Evolutionary conservation across 92 coral and sea anemone species (phyloP).

Genomic region (Actinostola sp.): DNA sequence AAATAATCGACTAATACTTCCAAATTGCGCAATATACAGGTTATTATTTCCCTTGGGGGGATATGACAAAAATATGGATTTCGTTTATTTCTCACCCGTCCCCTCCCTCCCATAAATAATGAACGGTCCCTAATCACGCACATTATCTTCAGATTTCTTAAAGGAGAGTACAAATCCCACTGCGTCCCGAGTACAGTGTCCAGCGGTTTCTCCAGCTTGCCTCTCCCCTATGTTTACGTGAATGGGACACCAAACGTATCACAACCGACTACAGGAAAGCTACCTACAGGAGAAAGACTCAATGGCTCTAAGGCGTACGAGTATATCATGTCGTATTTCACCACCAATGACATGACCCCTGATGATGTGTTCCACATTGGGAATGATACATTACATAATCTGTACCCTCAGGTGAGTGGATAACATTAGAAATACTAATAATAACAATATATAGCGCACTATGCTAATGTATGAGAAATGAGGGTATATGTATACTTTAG

Average conservation of each 20-base stretch:
- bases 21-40: neutral
- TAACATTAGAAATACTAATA: neutral
- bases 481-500: no score
- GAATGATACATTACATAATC: slow-evolving; percentile 11
- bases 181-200: slow-evolving; percentile 72
- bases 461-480: no score
- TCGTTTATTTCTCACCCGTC: neutral
- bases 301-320: slow-evolving; percentile 58
- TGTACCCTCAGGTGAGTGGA: slow-evolving; percentile 61
- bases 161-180: slow-evolving; percentile 56
- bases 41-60: neutral
- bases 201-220: slow-evolving; percentile 71
- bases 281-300: slow-evolving; percentile 50
- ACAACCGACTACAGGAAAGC: slow-evolving; percentile 44
- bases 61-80: neutral
- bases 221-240: slow-evolving; percentile 57
- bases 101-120: neutral
- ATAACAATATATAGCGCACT: neutral
- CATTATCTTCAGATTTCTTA: slow-evolving; percentile 47
- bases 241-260: slow-evolving; percentile 54
- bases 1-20: no score
- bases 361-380: slow-evolving; percentile 61
- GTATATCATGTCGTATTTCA: slow-evolving; percentile 48
- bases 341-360: slow-evolving; percentile 51
- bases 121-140: neutral